phyloP scores from a whole-genome alignment of 2,888 invertebrate genomes.

The Sinotaia quadrata region DNA sequence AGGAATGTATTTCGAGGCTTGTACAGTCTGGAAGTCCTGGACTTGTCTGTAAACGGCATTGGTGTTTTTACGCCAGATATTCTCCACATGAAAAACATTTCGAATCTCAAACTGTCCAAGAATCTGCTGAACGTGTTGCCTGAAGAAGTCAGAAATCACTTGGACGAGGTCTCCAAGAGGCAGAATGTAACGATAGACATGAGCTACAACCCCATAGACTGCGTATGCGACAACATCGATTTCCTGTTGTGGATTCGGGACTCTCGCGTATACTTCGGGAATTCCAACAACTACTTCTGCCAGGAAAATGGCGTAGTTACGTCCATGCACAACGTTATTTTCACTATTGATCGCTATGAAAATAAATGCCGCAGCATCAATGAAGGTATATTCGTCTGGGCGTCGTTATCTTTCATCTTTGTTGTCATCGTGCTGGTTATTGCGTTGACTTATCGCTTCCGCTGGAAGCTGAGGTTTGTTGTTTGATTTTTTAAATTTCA shows the following conservation, averaged over 20 bases:
- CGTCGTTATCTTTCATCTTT: slow-evolving; percentile 5
- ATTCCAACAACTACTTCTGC: slow-evolving; percentile 26
- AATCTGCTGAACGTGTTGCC: slow-evolving; percentile 28
- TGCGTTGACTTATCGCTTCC: slow-evolving; percentile 32
- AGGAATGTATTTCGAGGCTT: slow-evolving; percentile 2
- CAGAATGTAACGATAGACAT: slow-evolving; percentile 24
- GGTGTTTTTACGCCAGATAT: slow-evolving; percentile 8
- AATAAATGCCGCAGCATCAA: slow-evolving; percentile 17
- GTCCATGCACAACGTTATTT: neutral
- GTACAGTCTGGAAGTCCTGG: slow-evolving; percentile 18
- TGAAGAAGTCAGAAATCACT: slow-evolving; percentile 3
- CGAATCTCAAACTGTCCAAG: slow-evolving; percentile 20
- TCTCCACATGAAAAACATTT: slow-evolving; percentile 28
- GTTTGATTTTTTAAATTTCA: no score
- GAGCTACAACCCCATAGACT: slow-evolving; percentile 31
- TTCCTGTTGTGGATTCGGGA: slow-evolving; percentile 33
- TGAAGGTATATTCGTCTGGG: slow-evolving; percentile 24
- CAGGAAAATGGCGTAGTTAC: neutral
- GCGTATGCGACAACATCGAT: slow-evolving; percentile 32
- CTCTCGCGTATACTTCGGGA: slow-evolving; percentile 24
- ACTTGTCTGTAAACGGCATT: slow-evolving; percentile 25
- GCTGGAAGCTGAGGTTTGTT: slow-evolving; percentile 33
- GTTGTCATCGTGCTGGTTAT: slow-evolving; percentile 7
- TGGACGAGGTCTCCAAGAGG: slow-evolving; percentile 2
- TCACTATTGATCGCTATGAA: slow-evolving; percentile 7